These are phyloP conservation scores for Clivina fossor DNA, from an alignment of 2,888 invertebrate species.

Conservation along the genomic window DNA sequence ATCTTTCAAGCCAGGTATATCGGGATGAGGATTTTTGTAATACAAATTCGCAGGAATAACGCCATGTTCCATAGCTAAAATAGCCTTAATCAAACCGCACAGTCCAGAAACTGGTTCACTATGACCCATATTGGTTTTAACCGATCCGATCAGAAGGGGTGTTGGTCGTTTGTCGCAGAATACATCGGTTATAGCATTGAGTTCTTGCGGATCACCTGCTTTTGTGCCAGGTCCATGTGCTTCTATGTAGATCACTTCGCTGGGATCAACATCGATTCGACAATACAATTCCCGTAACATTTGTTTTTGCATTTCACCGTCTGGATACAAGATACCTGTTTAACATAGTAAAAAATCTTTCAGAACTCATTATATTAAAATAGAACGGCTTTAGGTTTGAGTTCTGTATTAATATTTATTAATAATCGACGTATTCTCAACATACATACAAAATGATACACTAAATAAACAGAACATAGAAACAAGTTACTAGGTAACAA, in stretches of 20 bases:
- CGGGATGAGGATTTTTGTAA: slow-evolving; percentile 80
- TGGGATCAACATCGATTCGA: slow-evolving; percentile 80
- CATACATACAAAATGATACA: too few relatives aligned
- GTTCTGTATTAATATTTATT: too few relatives aligned
- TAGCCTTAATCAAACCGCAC: slow-evolving; percentile 85
- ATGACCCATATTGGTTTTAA: slow-evolving; percentile 99
- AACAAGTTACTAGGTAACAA: too few relatives aligned
- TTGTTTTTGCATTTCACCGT: slow-evolving; percentile 76
- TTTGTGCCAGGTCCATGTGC: slow-evolving; percentile 99
- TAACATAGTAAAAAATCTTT: too few relatives aligned
- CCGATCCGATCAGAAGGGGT: slow-evolving; percentile 90
- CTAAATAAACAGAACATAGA: too few relatives aligned
- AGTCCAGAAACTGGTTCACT: slow-evolving; percentile 92
- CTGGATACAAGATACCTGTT: slow-evolving; percentile 82
- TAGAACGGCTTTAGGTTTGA: too few relatives aligned
- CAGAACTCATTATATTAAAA: too few relatives aligned
- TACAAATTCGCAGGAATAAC: slow-evolving; percentile 91
- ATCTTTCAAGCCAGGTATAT: slow-evolving; percentile 88
- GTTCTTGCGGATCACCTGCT: slow-evolving; percentile 97
- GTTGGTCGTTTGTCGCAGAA: slow-evolving; percentile 80
- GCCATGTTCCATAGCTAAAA: slow-evolving; percentile 93
- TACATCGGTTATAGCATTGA: slow-evolving; percentile 89
- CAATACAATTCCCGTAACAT: slow-evolving; percentile 84
- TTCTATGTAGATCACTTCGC: slow-evolving; percentile 87
- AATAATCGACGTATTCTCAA: too few relatives aligned